A percentile compares a stretch with the other conserved stretches of the same genome.
These are phyloP conservation scores for Ormyrus labotus DNA, from an alignment of 2,888 invertebrate genomes.

Conservation along the genomic window DNA sequence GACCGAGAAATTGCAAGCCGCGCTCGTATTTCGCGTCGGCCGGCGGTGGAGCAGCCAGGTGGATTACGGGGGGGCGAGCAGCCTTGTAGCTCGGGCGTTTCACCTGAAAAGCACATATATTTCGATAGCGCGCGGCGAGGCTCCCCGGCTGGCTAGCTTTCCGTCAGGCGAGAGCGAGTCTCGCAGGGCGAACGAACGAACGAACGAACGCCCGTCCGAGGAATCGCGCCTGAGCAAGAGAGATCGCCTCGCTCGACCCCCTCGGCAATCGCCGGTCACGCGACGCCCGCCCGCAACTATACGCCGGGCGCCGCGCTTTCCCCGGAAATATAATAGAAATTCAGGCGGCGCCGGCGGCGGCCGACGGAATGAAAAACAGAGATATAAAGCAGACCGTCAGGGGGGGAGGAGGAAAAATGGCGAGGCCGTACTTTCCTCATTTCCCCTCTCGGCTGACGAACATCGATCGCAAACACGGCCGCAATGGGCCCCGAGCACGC, in stretches of 20 bases:
- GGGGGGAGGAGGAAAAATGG: conserved; percentile 10
- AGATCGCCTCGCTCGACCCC: conserved; percentile 49
- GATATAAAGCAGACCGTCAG: background rate
- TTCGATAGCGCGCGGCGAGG: background rate
- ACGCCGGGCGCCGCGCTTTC: conserved; percentile 1
- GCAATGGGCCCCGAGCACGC: conserved; percentile 47
- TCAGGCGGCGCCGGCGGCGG: conserved; percentile 57
- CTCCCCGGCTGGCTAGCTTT: conserved; percentile 1
- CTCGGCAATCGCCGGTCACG: conserved; percentile 66
- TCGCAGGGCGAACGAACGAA: background rate
- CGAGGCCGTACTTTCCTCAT: conserved; percentile 14
- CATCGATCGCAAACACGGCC: conserved; percentile 39
- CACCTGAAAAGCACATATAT: conserved; percentile 40
- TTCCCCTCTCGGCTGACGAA: conserved; percentile 15
- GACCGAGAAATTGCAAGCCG: too few relatives aligned
- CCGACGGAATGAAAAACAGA: conserved; percentile 30
- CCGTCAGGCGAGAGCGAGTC: conserved; percentile 15
- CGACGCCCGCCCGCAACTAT: conserved; percentile 60
- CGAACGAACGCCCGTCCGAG: conserved; percentile 23
- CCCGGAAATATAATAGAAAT: conserved; percentile 71
- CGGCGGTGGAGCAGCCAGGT: background rate
- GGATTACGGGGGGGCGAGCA: conserved; percentile 8
- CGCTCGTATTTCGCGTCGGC: too few relatives aligned
- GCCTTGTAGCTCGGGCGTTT: background rate
- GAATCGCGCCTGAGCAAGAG: conserved; percentile 32